A percentile compares a stretch with the other conserved stretches of the same genome.
These are phyloP conservation scores for Neolamprologus caudopunctatus DNA, from an alignment of 2,113 vertebrate genomes.

Conservation along the genomic window DNA sequence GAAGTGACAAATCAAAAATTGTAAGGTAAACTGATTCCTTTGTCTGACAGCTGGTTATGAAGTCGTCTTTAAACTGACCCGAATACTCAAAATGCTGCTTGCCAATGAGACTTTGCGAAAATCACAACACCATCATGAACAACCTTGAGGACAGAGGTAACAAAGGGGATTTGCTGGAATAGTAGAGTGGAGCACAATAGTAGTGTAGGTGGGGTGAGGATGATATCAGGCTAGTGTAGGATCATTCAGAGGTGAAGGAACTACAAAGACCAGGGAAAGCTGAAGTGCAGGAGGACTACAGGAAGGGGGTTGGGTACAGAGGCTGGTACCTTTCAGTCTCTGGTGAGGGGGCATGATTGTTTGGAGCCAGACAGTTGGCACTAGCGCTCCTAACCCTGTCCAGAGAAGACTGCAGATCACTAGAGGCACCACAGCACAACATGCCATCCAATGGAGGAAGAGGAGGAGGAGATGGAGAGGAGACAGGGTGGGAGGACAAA, in stretches of 20 bases:
- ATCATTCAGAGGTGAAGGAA: background rate
- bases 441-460: conserved; percentile 71
- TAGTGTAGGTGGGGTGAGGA: background rate
- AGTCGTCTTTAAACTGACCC: background rate
- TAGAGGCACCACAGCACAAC: conserved; percentile 83
- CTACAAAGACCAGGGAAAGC: background rate
- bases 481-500: conserved; percentile 41
- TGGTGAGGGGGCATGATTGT: conserved; percentile 95
- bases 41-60: background rate
- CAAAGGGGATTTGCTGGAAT: background rate
- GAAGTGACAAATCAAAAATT: background rate
- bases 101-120: background rate
- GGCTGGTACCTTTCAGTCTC: conserved; percentile 97
- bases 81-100: background rate
- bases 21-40: background rate
- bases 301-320: conserved; percentile 69
- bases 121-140: background rate
- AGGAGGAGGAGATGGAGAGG: conserved; percentile 5
- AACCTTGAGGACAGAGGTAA: background rate
- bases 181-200: background rate
- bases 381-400: conserved; percentile 99
- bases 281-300: background rate
- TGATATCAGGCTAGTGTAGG: background rate
- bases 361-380: conserved; percentile 99
- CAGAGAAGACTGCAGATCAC: conserved; percentile 97